These are phyloP conservation scores for Esox masquinongy DNA, from an alignment of 2,797 vertebrate species.

Conservation along the genomic window DNA sequence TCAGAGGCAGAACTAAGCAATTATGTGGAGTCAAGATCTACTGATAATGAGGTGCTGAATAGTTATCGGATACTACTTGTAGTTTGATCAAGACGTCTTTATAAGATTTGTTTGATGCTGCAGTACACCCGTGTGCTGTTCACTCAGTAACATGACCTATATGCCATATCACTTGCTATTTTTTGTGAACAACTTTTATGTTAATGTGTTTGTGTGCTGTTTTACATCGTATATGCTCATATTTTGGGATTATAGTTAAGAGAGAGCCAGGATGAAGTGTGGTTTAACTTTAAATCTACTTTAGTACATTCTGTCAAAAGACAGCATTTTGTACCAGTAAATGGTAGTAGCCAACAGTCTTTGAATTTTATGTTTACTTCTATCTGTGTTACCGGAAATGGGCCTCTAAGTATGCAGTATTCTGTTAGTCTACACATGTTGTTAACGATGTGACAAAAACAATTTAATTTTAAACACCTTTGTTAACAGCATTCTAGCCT, in stretches of 20 bases:
- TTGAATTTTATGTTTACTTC: too few species aligned
- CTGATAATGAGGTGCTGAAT: slow-evolving; percentile 54
- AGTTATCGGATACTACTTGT: slow-evolving; percentile 6
- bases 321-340: too few species aligned
- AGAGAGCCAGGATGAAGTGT: not conserved
- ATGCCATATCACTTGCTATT: not conserved
- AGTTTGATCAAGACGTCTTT: slow-evolving; percentile 21
- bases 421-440: too few species aligned
- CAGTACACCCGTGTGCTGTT: slow-evolving; percentile 37
- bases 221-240: too few species aligned
- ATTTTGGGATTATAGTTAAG: not conserved
- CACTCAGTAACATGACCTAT: slow-evolving; percentile 14
- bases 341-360: too few species aligned
- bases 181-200: not conserved
- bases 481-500: too few species aligned
- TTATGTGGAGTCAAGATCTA: slow-evolving; percentile 32
- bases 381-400: too few species aligned
- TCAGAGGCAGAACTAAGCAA: slow-evolving; percentile 36
- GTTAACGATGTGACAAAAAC: too few species aligned
- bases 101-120: slow-evolving; percentile 50
- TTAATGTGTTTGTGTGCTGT: not conserved
- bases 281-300: too few species aligned
- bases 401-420: too few species aligned
- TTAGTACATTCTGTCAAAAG: too few species aligned
- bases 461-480: too few species aligned